Conservation (phyloP, 2,797 vertebrate species). For the Chiroxiphia lanceolata region DNA sequence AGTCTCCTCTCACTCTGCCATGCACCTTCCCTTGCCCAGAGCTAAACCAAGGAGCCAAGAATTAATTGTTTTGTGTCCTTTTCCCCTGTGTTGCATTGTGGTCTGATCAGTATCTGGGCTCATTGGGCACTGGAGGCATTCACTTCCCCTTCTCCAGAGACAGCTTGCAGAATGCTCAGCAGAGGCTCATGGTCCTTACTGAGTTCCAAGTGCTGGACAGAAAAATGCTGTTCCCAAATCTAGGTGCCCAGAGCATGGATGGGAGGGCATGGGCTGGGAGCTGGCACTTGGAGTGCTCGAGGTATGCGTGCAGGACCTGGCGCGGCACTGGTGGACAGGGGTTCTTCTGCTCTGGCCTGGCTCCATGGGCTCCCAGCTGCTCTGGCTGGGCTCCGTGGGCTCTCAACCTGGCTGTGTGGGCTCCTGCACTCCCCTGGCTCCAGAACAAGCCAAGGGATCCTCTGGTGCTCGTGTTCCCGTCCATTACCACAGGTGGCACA, state of each 20-base stretch:
- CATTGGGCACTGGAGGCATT: slow-evolving; percentile 3
- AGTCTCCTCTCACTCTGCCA: neutral
- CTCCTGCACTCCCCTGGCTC: neutral
- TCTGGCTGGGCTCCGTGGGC: neutral
- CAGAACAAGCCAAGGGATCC: neutral
- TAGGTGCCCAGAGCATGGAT: rapidly evolving
- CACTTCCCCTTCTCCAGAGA: neutral
- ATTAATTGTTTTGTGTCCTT: slow-evolving; percentile 43
- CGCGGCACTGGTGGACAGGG: rapidly evolving
- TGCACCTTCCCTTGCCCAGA: slow-evolving; percentile 62
- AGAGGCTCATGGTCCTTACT: rapidly evolving
- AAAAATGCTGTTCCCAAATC: rapidly evolving
- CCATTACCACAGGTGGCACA: rapidly evolving
- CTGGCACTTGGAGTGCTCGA: rapidly evolving
- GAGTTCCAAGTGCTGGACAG: neutral
- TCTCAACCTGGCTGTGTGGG: neutral
- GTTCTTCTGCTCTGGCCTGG: neutral
- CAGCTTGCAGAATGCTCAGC: neutral
- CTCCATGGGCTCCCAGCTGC: neutral
- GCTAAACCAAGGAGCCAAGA: slow-evolving; percentile 55
- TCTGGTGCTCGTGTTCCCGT: neutral
- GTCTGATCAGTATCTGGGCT: slow-evolving; percentile 48
- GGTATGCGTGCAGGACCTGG: rapidly evolving
- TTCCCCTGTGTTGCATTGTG: neutral
- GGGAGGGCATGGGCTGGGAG: neutral